A percentile compares a stretch with the other conserved stretches of the same genome.
Conservation (phyloP, 1,140 invertebrate species). For the Probaryconus sp. region DNA sequence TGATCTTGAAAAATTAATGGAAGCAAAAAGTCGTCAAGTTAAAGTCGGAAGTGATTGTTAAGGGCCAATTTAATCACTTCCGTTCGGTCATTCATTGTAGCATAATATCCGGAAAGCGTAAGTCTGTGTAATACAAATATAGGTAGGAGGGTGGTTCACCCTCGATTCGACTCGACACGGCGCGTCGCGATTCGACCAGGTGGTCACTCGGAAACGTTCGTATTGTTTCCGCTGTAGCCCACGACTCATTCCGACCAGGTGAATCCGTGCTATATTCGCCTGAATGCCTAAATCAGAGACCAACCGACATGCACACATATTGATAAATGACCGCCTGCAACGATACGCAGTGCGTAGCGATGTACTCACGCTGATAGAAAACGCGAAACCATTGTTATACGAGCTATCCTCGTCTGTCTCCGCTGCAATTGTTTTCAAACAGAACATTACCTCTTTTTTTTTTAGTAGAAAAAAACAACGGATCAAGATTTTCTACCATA, state of each 20-base stretch:
- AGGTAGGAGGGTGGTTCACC: conserved; percentile 44
- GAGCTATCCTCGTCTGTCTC: conserved; percentile 40
- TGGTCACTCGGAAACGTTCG: conserved; percentile 64
- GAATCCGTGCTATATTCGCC: conserved; percentile 56
- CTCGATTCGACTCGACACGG: conserved; percentile 35
- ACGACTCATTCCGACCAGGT: conserved; percentile 65
- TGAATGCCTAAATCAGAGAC: conserved; percentile 60
- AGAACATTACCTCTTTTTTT: conserved; percentile 10
- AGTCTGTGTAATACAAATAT: conserved; percentile 23
- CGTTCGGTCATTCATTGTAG: conserved; percentile 66
- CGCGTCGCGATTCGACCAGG: conserved; percentile 58
- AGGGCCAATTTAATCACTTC: conserved; percentile 72
- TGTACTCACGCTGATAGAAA: conserved; percentile 63
- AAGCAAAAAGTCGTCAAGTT: conserved; percentile 36
- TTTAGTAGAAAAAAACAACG: conserved; percentile 5
- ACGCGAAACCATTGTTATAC: conserved; percentile 57
- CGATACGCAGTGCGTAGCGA: conserved; percentile 46
- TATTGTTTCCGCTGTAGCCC: conserved; percentile 62
- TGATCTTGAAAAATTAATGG: not conserved
- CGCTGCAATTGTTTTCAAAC: conserved; percentile 19
- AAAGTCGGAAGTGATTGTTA: conserved; percentile 37
- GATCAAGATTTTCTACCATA: too few species aligned
- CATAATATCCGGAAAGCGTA: conserved; percentile 69
- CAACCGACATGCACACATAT: conserved; percentile 50
- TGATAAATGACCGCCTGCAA: conserved; percentile 57